phyloP scores from a whole-genome alignment of 2,888 invertebrate species.

The Galerucella nymphaeae region DNA sequence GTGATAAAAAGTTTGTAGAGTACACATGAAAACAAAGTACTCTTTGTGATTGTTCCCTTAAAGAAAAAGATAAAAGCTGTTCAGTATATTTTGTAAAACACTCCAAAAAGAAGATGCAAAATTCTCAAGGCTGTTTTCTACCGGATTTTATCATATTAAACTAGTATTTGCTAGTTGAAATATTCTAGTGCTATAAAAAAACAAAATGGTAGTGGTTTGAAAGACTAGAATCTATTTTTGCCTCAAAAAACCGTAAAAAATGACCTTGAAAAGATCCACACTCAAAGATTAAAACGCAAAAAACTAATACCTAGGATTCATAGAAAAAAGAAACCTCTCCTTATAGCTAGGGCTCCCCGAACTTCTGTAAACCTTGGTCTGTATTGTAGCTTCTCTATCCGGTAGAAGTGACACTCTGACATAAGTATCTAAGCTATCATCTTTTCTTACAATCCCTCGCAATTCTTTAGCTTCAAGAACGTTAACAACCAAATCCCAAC shows the following conservation, averaged over 20 bases:
- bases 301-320: constrained; percentile 65
- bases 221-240: no score
- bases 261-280: no score
- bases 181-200: no score
- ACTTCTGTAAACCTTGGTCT: constrained; percentile 76
- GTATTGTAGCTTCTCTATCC: constrained; percentile 75
- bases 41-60: constrained; percentile 69
- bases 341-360: constrained; percentile 80
- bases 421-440: constrained; percentile 74
- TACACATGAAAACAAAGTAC: constrained; percentile 77
- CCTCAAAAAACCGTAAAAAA: no score
- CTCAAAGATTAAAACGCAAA: no score
- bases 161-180: no score
- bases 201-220: no score
- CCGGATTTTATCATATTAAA: no score
- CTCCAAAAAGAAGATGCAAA: no score
- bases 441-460: constrained; percentile 70
- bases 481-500: constrained; percentile 73
- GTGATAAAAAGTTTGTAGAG: constrained; percentile 72
- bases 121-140: no score
- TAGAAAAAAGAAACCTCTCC: constrained; percentile 77
- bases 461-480: constrained; percentile 83
- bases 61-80: constrained; percentile 10
- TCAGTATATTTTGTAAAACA: no score
- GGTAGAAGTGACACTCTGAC: constrained; percentile 81